Base-by-base conservation (phyloP, 2,113 vertebrate genomes). In the Rallus limicola region DNA sequence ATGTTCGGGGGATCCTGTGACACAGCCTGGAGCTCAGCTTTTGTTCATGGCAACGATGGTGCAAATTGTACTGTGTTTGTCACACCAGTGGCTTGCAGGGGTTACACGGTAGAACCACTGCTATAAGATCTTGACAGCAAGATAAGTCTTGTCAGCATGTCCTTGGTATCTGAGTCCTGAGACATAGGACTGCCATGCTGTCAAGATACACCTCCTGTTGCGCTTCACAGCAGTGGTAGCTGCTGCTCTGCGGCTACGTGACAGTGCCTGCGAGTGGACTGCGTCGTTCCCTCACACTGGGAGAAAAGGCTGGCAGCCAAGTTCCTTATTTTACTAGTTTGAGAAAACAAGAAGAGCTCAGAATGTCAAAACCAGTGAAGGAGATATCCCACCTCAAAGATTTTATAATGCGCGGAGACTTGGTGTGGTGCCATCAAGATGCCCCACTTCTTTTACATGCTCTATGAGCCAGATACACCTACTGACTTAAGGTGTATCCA, bases 201-300 rank as follows among this genome's bases (percentile, higher is more conserved):
- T 16, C 42, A 42, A 46, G 33, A 29, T 34, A 5, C 11, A 38
- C 31, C 7, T 44, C 23, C 82, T 1, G 1, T 16, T 0, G 0
- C 42, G 62, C 38, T 78, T 40, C 65, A 28, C 52, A 92, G 74
- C 74, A 70, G 42, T 0, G 1, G 1, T 34, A 64, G 5, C 74
- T 55, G 44, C 90, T 56, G 65, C 12, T 52, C 23, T 23, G 74
- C 2, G 1, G 6, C 48, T 52, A 9, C 0, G 1, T 46, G 62
- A 20, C 0, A 3, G 24, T 50, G 56, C 36, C 65, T 33, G 19
- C 10, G 4, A 70, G 9, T 1, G 8, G 25, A 26, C 23, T 2
- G 5, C 63, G 55, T 23, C 2, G 0, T 46, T 65, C 26, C 44
- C 33, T 83, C 15, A 34, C 4, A 0, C 46, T 6, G 48, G 15